phyloP scores from a whole-genome alignment of 1,140 invertebrate species.

The Anoplophora glabripennis region DNA sequence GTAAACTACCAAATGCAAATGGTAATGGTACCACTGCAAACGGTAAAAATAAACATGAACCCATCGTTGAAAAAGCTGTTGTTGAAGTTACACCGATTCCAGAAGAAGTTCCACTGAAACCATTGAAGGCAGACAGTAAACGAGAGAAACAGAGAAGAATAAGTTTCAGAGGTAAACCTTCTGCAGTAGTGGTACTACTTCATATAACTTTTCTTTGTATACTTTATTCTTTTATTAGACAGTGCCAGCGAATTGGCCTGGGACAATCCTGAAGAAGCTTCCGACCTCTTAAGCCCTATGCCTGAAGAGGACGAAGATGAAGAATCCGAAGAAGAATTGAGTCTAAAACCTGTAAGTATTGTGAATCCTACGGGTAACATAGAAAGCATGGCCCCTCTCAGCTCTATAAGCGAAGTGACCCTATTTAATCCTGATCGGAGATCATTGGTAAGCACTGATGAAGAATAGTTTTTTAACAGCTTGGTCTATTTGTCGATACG shows the following conservation, averaged over 20 bases:
- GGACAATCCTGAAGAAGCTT: conserved; percentile 51
- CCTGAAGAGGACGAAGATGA: conserved; percentile 56
- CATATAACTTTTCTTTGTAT: too few relatives aligned
- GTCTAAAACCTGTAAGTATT: conserved; percentile 35
- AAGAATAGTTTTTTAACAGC: too few relatives aligned
- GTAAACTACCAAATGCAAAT: conserved; percentile 29
- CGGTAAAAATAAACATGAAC: not conserved
- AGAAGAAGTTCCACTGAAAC: conserved; percentile 29
- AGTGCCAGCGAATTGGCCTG: conserved; percentile 50
- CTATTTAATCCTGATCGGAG: conserved; percentile 17
- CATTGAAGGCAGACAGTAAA: conserved; percentile 33
- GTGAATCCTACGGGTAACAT: conserved; percentile 28
- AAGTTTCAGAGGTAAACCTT: conserved; percentile 42
- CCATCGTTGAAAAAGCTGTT: conserved; percentile 10
- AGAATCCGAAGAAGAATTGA: conserved; percentile 49
- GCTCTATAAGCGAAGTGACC: conserved; percentile 28
- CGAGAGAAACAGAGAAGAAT: conserved; percentile 37
- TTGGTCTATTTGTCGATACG: too few relatives aligned
- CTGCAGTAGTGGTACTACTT: too few relatives aligned
- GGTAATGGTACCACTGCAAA: not conserved
- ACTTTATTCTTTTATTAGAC: conserved; percentile 24
- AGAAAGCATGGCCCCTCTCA: conserved; percentile 43
- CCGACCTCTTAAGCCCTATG: conserved; percentile 54
- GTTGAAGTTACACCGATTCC: conserved; percentile 16
- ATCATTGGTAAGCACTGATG: conserved; percentile 23